Evolutionary conservation across 64 coral and sea anemone genomes (phyloP).

Genomic region (Dendrophyllia cribrosa): DNA sequence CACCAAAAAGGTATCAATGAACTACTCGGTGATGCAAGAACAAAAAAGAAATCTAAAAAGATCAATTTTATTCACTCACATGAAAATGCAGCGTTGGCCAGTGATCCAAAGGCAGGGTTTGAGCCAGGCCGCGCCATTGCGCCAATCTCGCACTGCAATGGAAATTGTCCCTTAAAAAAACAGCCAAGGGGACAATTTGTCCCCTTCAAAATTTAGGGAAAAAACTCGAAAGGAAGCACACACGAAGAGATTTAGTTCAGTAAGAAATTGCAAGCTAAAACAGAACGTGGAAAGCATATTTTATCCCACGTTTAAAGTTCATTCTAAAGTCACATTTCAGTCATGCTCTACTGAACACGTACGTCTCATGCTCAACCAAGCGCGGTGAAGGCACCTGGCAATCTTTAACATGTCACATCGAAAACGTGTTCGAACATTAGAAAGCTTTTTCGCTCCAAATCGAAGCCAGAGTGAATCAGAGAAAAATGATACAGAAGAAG

Average conservation of each 20-base stretch:
- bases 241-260: slow-evolving; percentile 1
- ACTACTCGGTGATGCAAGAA: too few relatives aligned
- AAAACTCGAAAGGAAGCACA: slow-evolving; percentile 43
- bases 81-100: too few relatives aligned
- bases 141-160: too few relatives aligned
- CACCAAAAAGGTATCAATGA: too few relatives aligned
- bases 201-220: slow-evolving; percentile 55
- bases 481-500: slow-evolving; percentile 55
- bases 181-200: too few relatives aligned
- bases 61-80: too few relatives aligned
- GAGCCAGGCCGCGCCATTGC: too few relatives aligned
- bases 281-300: slow-evolving; percentile 49
- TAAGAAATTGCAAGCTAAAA: neutral
- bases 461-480: slow-evolving; percentile 48
- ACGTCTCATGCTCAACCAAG: slow-evolving; percentile 55
- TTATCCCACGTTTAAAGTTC: slow-evolving; percentile 50
- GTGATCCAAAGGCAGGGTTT: too few relatives aligned
- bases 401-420: slow-evolving; percentile 46
- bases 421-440: slow-evolving; percentile 58
- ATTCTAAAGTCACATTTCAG: slow-evolving; percentile 41
- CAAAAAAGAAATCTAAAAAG: too few relatives aligned
- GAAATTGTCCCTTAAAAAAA: too few relatives aligned
- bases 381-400: slow-evolving; percentile 24
- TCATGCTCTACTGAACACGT: slow-evolving; percentile 20
- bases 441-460: slow-evolving; percentile 54